Evolutionary conservation across 2,797 vertebrate genomes (phyloP).

Genomic region (Platalea minor): DNA sequence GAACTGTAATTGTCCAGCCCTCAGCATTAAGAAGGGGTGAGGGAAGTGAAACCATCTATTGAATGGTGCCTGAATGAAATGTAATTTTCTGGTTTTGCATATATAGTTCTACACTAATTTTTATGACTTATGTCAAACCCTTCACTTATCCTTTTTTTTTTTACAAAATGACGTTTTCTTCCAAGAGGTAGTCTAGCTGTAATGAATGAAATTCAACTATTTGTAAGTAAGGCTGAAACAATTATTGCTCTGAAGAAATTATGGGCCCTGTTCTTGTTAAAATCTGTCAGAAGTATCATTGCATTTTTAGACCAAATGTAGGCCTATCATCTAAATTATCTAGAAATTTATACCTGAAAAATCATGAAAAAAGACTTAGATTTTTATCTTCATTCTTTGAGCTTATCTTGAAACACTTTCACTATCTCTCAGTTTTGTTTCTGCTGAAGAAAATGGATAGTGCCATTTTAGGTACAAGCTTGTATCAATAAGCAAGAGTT

Average conservation of each 20-base stretch:
- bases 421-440: not conserved
- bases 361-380: not conserved
- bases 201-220: not conserved
- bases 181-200: not conserved
- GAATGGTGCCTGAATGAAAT: not conserved
- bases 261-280: accelerated
- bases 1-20: not conserved
- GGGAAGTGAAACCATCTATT: not conserved
- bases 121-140: not conserved
- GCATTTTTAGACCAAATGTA: not conserved
- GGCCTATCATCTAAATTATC: not conserved
- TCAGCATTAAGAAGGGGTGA: not conserved
- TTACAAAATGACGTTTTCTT: not conserved
- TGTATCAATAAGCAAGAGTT: not conserved
- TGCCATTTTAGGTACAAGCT: not conserved
- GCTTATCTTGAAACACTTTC: not conserved
- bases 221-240: not conserved
- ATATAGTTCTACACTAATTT: not conserved
- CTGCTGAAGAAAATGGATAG: not conserved
- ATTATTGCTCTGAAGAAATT: not conserved
- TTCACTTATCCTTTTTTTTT: not conserved
- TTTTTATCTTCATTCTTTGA: not conserved
- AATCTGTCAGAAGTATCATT: not conserved
- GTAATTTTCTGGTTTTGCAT: not conserved
- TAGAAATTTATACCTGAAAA: not conserved